A percentile compares a stretch with the other conserved stretches of the same genome.
phyloP scores from a whole-genome alignment of 35 echinoderm and acorn worm genomes.

The Lytechinus variegatus region DNA sequence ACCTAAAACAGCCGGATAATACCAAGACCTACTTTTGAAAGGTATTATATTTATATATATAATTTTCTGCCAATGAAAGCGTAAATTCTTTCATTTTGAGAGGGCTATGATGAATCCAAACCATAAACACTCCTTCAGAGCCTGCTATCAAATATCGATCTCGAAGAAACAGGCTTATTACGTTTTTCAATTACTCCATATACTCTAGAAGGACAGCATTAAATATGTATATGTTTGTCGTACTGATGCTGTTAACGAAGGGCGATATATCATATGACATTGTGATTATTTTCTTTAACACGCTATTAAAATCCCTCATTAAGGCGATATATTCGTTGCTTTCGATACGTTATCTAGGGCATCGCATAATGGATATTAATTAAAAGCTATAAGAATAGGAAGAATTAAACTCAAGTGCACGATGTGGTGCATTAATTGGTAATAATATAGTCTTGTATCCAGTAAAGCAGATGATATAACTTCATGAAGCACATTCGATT shows the following conservation, averaged over 20 bases:
- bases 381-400: background rate
- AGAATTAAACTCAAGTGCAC: background rate
- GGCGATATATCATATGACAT: background rate
- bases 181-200: conserved; percentile 15
- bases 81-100: background rate
- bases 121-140: background rate
- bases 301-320: background rate
- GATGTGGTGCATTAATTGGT: background rate
- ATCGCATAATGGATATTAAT: background rate
- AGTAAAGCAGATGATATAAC: background rate
- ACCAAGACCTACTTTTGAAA: background rate
- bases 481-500: no score
- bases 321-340: background rate
- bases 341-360: background rate
- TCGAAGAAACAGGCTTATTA: background rate
- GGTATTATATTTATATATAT: background rate
- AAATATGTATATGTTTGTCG: background rate
- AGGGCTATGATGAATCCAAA: background rate
- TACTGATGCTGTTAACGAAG: background rate
- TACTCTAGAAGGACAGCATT: background rate
- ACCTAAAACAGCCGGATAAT: no score
- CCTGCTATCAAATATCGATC: background rate
- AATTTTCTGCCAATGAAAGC: background rate
- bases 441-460: background rate
- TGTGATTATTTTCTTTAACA: conserved; percentile 5